phyloP scores from a whole-genome alignment of 1,140 invertebrate species.

The Drosophila serrata region DNA sequence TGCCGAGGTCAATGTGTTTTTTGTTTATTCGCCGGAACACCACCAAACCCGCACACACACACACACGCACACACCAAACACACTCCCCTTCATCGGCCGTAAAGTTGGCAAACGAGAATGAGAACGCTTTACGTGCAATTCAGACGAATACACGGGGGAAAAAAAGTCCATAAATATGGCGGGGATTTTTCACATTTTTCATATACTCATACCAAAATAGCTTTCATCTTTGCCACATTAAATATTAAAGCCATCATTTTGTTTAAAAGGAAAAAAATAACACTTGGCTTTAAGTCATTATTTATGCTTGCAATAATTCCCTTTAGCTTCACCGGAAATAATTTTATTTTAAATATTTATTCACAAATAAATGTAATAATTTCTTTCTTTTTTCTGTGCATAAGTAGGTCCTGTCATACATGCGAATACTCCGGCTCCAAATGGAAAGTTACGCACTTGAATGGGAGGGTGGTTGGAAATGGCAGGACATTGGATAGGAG shows the following conservation, averaged over 20 bases:
- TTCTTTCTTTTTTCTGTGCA: not conserved
- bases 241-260: constrained; percentile 10
- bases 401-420: constrained; percentile 43
- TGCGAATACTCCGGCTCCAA: constrained; percentile 37
- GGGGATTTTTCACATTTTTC: constrained; percentile 1
- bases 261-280: not conserved
- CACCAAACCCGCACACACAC: not conserved
- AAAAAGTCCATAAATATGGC: constrained; percentile 14
- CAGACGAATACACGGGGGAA: constrained; percentile 15
- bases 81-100: constrained; percentile 31
- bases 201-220: not conserved
- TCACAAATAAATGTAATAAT: not conserved
- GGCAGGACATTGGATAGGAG: constrained; percentile 16
- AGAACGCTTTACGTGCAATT: constrained; percentile 48
- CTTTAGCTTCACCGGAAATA: not conserved
- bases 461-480: not conserved
- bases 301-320: not conserved
- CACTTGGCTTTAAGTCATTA: not conserved
- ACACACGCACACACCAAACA: not conserved
- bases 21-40: constrained; percentile 51
- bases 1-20: constrained; percentile 70
- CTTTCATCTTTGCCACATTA: constrained; percentile 6
- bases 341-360: not conserved
- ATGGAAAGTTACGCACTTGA: constrained; percentile 71
- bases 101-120: constrained; percentile 64